Evolutionary conservation across 2,888 invertebrate genomes (phyloP), one percentile per base, ranked within the genome.

Genomic region (Heliconius sara): DNA sequence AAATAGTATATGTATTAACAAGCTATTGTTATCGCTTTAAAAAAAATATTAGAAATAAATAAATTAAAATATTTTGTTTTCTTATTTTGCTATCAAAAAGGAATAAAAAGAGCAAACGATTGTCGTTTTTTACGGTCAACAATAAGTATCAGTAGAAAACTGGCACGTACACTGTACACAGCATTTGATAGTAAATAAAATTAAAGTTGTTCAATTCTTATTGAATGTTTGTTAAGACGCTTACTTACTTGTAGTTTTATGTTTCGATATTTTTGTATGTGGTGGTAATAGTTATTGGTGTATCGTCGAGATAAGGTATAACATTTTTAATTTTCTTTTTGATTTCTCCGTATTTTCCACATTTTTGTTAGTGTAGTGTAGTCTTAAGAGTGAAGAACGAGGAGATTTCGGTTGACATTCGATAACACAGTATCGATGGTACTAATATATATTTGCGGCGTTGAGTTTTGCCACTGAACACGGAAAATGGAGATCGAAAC

Each of bases 141-240:
- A 65, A 65, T 27, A 65, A 25, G 25, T 6, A 16, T 70, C 70
- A 70, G 70, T 70, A 70, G 3, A 70, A 70, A 70, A 70, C 47
- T 70, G 16, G 25, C 70, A 25, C 1, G 47, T 16, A 70, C 25
- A 27, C 43, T 43, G 70, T 70, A 9, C 43, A 47, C 43, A 70
- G 70, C 27, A 65, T 65, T 65, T 25, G 6, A 65, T 65, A 27
- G 16, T 2, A 65, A 60, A 60, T 16, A 10, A 60, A 22, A n/a
- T 10, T 60, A 0, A 60, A 60, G 7, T 67, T 2, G 19, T 68
- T n/a, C 19, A 52, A 16, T 66, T 30, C 19, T 30, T 66, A 30
- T 30, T 66, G 19, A 6, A 66, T 30, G 30, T 66, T 16, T 16
- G 16, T 66, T 30, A 16, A 2, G 6, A 65, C 27, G 27, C 27